Percentiles rank a stretch among this genome's conserved stretches.
Evolutionary conservation across 2,797 vertebrate genomes (phyloP).

Genomic region (Discoglossus pictus): DNA sequence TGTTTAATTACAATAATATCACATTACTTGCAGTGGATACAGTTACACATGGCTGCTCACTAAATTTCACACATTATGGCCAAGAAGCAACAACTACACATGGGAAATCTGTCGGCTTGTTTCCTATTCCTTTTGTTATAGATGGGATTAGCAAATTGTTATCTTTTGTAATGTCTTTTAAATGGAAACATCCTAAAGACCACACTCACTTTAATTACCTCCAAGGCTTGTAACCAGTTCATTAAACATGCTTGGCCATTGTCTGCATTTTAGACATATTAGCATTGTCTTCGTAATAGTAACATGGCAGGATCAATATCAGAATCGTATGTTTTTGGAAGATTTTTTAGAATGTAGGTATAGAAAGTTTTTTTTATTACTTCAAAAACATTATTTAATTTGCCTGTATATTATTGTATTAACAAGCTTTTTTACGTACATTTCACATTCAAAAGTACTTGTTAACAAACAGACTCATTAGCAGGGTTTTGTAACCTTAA

Average conservation of each 20-base stretch:
- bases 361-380: too few relatives aligned
- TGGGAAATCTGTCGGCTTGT: constrained; percentile 3
- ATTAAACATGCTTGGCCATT: constrained; percentile 3
- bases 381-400: too few relatives aligned
- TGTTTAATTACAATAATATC: constrained; percentile 42
- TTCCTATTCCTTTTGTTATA: constrained; percentile 15
- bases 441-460: too few relatives aligned
- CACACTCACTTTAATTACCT: constrained; percentile 23
- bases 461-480: too few relatives aligned
- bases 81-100: constrained; percentile 15
- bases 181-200: constrained; percentile 32
- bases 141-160: constrained; percentile 25
- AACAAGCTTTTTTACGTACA: too few relatives aligned
- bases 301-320: neutral
- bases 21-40: constrained; percentile 34
- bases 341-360: neutral
- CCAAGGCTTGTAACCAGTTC: neutral
- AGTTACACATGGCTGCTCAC: constrained; percentile 40
- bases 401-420: too few relatives aligned
- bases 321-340: neutral
- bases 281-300: too few relatives aligned
- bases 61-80: constrained; percentile 37
- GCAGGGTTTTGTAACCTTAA: too few relatives aligned
- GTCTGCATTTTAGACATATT: constrained; percentile 10
- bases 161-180: constrained; percentile 21